Evolutionary conservation across 1,140 invertebrate genomes (phyloP), one percentile per base, ranked within the genome.

Genomic region (Choristoneura fumiferana): DNA sequence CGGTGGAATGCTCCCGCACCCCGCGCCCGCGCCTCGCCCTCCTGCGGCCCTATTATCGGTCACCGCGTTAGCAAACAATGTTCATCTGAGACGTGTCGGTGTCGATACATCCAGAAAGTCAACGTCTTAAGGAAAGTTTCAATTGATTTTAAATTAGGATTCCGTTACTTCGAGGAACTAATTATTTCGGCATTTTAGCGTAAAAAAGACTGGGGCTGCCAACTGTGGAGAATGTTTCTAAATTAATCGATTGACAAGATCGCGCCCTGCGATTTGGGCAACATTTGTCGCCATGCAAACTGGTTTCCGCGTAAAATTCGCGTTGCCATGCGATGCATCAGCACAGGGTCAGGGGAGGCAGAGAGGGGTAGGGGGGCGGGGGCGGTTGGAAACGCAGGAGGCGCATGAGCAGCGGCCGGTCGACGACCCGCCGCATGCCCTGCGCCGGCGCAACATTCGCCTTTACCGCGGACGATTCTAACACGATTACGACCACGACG

Each of bases 281-380:
- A 72, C 67, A 67, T 71, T 74, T 79, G 78, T 78, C 80, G 77
- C 65, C 69, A 66, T 61, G 64, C 65, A 85, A 87, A 87, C 84
- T 76, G 82, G 84, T 87, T 87, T 83, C 76, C 76, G 73, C 74
- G 73, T 80, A 79, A 87, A 84, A 83, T 85, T 85, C 73, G 77
- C 81, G 75, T 84, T 83, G 76, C 81, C 78, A 78, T 65, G 78
- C 76, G 69, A 74, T 85, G 82, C 81, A 85, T 80, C 78, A 80
- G 71, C 71, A 62, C 76, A 77, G 75, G 73, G 69, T 77, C 70
- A 76, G 71, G 72, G 66, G 69, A 74, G 74, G 73, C 71, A 72
- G 69, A 67, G 69, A 76, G 56, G 58, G 43, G 64, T 65, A 65
- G 37, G 64, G 62, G 62, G 67, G 62, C 62, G 64, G 56, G 82